Percentiles rank a stretch among this genome's conserved stretches.
phyloP scores from a whole-genome alignment of 2,888 invertebrate species.

The Bombylius major region DNA sequence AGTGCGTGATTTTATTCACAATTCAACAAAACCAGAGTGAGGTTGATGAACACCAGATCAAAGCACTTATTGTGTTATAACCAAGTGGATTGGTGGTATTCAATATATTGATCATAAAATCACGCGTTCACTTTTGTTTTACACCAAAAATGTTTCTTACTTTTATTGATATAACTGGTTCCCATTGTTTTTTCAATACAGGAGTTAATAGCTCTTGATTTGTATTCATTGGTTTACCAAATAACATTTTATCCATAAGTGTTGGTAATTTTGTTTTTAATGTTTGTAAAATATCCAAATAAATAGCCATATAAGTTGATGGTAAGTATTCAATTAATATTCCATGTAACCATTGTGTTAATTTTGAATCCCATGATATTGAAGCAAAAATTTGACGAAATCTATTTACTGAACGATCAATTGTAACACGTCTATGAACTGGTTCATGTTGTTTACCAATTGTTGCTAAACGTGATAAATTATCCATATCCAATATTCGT shows the following conservation, averaged over 20 bases:
- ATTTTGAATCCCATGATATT: constrained; percentile 57
- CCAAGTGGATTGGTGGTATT: too few relatives aligned
- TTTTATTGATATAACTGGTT: constrained; percentile 54
- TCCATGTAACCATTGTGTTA: constrained; percentile 66
- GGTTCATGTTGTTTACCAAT: constrained; percentile 49
- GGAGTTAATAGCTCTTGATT: constrained; percentile 52
- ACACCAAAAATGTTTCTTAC: constrained; percentile 23
- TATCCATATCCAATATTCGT: constrained; percentile 52
- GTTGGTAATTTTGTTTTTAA: constrained; percentile 55
- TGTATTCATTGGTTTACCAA: constrained; percentile 41
- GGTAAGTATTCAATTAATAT: constrained; percentile 55
- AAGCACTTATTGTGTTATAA: too few relatives aligned
- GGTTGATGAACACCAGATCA: too few relatives aligned
- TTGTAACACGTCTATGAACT: constrained; percentile 50
- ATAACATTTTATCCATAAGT: constrained; percentile 60
- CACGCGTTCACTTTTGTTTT: too few relatives aligned
- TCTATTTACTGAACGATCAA: constrained; percentile 56
- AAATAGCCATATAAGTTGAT: constrained; percentile 52
- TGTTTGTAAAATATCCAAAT: constrained; percentile 66
- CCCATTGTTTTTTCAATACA: constrained; percentile 51
- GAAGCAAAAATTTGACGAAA: constrained; percentile 55
- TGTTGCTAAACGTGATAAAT: constrained; percentile 49
- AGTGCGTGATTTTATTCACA: not conserved
- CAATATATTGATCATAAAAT: too few relatives aligned
- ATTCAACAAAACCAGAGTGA: too few relatives aligned